Evolutionary conservation across 2,113 vertebrate genomes (phyloP), one percentile per base, ranked within the genome.

Genomic region (Pelodiscus sinensis): DNA sequence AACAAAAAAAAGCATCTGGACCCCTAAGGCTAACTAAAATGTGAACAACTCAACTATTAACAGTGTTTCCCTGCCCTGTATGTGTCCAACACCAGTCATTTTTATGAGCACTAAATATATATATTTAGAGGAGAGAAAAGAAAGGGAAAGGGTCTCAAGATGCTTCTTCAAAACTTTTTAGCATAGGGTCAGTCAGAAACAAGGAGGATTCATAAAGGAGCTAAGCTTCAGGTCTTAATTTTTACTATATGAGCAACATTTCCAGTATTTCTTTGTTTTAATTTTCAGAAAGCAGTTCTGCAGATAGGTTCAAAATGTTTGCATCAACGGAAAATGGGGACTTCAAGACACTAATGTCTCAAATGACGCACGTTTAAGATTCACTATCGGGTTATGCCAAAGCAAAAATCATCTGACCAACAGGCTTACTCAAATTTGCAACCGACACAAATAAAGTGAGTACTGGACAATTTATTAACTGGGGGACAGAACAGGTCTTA

Each of bases 1-100:
- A 38, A 27, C 77, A 9, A 2, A 0, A 50, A 6, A 2, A 79
- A 60, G 57, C 56, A 82, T 0, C 0, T 7, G 50, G 27, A 60
- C 57, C 52, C 62, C 2, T 8, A 71, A 51, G 54, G n/a, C 1
- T 15, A 83, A 9, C 0, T 0, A 51, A 25, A 85, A 89, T 38
- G 50, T 21, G 54, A 58, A 35, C 38, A 52, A 52, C 55, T 44
- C 22, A 71, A n/a, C 57, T 62, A 9, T 35, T 3, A 77, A 2
- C 6, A 12, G 8, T 71, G 16, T 31, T 82, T 68, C 54, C 21
- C 79, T 50, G 35, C 44, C 1, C 3, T 7, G 31, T 13, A 14
- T 22, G 10, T 16, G 44, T 60, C 85, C 73, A 87, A 60, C 15
- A 68, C n/a, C 0, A 85, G 38, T 27, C 57, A 68, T n/a, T 83